Base-by-base conservation (phyloP, 2,797 vertebrate species). In the Adrianichthys oophorus region DNA sequence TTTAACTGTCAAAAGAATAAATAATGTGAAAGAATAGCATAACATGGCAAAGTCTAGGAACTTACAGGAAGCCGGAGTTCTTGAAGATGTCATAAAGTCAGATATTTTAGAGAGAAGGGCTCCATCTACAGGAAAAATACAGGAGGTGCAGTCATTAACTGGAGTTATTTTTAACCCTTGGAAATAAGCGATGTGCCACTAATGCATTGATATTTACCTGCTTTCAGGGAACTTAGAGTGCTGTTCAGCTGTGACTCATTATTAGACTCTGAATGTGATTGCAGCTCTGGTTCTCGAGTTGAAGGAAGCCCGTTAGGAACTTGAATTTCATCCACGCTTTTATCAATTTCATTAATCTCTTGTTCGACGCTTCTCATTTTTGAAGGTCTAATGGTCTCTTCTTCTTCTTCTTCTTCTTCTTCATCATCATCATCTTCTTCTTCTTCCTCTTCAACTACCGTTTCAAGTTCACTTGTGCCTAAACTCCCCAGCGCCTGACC, bases 101-200 rank as follows among this genome's bases (percentile, higher is more conserved):
- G 83, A 70, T 61, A 89, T 75, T 72, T 90, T 85, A 53, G 85
- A 88, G 77, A 91, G 90, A 68, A 76, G 15, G 59, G 87, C 87
- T 57, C 90, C 91, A 70, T 91, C 92, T 93, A 66, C 26, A 77
- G 87, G 49, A 16, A 13, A 60, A 51, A 48, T 65, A 44, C 5
- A 48, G 32, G 21, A 43, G n/a, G 13, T 15, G 2, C 6, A 4
- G 26, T 26, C 15, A 48, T 17, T 26, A 41, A 65, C 41, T 14
- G 21, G 29, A 37, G 3, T 37, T 37, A 12, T 37, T 37, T 37
- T 2, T 37, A 37, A 37, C 32, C 10, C 12, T 10, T 13, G 32
- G 32, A 37, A 37, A 37, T 6, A 26, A 26, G 26, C 7, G 26
- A 37, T 13, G 32, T 13, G 8, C 32, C 32, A 29, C 2, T 37